These are phyloP conservation scores for Ditylenchus weischeri DNA, from an alignment of 2,888 invertebrate genomes.

Conservation along the genomic window DNA sequence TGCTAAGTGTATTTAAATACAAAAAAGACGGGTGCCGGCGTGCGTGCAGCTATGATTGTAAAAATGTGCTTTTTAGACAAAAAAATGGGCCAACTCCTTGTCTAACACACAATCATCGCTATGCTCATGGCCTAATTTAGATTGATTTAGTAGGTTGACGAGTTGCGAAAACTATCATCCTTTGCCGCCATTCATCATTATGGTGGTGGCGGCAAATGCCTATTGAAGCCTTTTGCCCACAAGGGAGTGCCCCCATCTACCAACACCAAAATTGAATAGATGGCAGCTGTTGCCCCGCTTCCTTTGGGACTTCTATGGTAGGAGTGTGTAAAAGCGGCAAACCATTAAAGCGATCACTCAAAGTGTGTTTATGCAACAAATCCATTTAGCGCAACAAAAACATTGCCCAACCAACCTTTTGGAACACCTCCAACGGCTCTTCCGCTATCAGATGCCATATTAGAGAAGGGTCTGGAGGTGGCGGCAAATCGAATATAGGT, in stretches of 20 bases:
- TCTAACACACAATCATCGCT: too few relatives aligned
- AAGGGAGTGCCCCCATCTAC: constrained; percentile 7
- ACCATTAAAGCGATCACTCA: constrained; percentile 1
- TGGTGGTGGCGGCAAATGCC: neutral
- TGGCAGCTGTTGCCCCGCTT: neutral
- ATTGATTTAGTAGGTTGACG: too few relatives aligned
- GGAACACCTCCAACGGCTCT: constrained; percentile 37
- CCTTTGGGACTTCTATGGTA: neutral
- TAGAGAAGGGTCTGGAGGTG: constrained; percentile 51
- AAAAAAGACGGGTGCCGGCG: too few relatives aligned
- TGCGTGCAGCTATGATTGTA: too few relatives aligned
- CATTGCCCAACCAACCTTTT: constrained; percentile 20
- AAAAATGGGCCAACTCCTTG: too few relatives aligned
- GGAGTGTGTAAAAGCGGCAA: constrained; percentile 4
- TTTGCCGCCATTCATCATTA: constrained; percentile 10
- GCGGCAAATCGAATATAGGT: constrained; percentile 45
- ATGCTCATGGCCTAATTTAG: too few relatives aligned
- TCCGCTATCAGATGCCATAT: constrained; percentile 51
- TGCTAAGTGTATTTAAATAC: too few relatives aligned
- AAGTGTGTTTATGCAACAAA: constrained; percentile 4
- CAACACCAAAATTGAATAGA: neutral
- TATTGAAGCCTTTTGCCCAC: neutral
- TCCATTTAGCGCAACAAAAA: neutral
- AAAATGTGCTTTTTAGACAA: too few relatives aligned
- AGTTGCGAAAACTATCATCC: too few relatives aligned